phyloP scores from a whole-genome alignment of 2,888 invertebrate genomes.

The Leptura quadrifasciata region DNA sequence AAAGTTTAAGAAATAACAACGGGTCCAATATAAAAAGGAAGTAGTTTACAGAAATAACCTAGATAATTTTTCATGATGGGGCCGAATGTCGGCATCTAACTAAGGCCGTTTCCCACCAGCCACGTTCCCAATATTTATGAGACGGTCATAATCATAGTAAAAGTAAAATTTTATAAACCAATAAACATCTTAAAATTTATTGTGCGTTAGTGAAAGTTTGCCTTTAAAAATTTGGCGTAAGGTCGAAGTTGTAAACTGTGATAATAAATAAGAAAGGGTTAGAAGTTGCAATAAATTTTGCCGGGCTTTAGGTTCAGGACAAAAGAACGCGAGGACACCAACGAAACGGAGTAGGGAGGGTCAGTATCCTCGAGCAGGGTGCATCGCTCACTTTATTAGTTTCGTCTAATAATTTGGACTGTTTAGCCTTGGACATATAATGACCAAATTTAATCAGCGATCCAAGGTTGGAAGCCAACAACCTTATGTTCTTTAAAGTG shows the following conservation, averaged over 20 bases:
- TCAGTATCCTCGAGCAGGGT: slow-evolving; percentile 59
- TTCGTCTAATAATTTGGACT: slow-evolving; percentile 48
- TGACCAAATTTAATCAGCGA: slow-evolving; percentile 58
- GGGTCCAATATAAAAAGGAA: too few species aligned
- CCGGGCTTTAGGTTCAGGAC: not conserved
- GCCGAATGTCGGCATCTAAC: not conserved
- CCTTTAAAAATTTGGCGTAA: slow-evolving; percentile 13
- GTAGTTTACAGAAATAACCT: not conserved
- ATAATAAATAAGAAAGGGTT: slow-evolving; percentile 42
- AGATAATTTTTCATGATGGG: not conserved
- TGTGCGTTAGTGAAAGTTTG: slow-evolving; percentile 27
- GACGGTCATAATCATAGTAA: slow-evolving; percentile 27
- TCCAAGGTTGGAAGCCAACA: slow-evolving; percentile 60
- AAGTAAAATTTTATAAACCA: slow-evolving; percentile 29
- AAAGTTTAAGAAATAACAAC: too few species aligned
- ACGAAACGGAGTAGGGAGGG: slow-evolving; percentile 49
- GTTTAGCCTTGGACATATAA: slow-evolving; percentile 48
- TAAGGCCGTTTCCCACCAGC: not conserved
- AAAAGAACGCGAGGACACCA: slow-evolving; percentile 29
- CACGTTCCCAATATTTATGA: slow-evolving; percentile 22
- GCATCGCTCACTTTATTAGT: slow-evolving; percentile 50
- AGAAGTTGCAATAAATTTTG: slow-evolving; percentile 45
- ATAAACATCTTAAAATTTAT: slow-evolving; percentile 33
- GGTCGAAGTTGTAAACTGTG: not conserved
- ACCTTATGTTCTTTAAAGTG: slow-evolving; percentile 49